Conservation (phyloP, 2,888 invertebrate genomes). For the Bugula neritina region DNA sequence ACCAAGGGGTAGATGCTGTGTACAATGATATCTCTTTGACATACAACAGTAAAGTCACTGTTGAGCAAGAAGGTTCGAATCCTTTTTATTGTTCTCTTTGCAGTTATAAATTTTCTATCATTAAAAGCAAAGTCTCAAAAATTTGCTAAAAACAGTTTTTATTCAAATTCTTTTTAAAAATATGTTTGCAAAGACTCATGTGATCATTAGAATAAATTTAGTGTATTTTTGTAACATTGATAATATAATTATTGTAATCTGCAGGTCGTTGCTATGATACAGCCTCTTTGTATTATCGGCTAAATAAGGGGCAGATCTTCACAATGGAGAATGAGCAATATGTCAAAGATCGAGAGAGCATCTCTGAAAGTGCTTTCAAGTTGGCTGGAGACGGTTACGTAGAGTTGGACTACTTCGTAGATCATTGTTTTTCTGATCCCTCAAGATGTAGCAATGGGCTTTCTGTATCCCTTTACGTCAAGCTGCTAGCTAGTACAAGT, state of each 20-base stretch:
- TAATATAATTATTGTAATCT: neutral
- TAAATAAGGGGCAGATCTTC: constrained; percentile 25
- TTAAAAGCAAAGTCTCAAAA: no score
- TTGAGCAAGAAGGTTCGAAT: constrained; percentile 13
- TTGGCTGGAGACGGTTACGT: neutral
- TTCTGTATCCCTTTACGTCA: constrained; percentile 8
- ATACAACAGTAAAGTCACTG: constrained; percentile 25
- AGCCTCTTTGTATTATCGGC: constrained; percentile 19
- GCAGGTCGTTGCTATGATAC: constrained; percentile 16
- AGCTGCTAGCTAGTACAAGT: neutral
- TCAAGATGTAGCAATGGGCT: constrained; percentile 23
- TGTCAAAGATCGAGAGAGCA: neutral
- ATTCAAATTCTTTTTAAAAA: no score
- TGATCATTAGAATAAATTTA: neutral
- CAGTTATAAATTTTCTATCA: no score
- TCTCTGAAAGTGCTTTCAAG: neutral
- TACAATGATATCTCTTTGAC: constrained; percentile 9
- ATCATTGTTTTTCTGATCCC: constrained; percentile 21
- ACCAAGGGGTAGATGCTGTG: constrained; percentile 6
- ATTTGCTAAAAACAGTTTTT: no score
- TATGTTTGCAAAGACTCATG: no score
- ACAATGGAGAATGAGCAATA: constrained; percentile 19
- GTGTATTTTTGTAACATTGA: neutral
- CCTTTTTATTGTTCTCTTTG: no score
- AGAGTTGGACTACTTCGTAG: constrained; percentile 22